phyloP scores from a whole-genome alignment of 2,797 vertebrate species.

The Varecia variegata region DNA sequence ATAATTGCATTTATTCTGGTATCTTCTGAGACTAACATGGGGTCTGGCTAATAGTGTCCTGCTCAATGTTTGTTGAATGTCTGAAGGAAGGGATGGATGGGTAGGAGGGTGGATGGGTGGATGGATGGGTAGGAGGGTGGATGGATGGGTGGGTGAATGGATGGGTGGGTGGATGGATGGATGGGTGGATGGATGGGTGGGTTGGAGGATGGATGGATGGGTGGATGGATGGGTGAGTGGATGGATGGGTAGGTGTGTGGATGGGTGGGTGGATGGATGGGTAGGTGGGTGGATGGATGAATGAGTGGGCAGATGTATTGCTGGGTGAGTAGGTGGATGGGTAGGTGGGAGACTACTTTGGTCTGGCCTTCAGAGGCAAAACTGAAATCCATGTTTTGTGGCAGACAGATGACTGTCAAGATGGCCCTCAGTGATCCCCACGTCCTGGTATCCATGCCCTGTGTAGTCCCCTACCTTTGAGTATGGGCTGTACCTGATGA shows the following conservation, averaged over 20 bases:
- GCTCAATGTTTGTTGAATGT: not conserved
- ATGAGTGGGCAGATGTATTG: not conserved
- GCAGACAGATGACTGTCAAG: not conserved
- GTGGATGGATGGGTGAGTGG: not conserved
- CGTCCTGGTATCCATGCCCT: not conserved
- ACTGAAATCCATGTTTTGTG: not conserved
- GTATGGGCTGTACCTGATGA: not conserved
- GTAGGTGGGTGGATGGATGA: not conserved
- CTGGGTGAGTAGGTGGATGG: not conserved
- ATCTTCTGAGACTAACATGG: not conserved
- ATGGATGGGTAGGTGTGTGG: not conserved
- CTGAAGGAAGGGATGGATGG: not conserved
- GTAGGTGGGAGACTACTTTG: not conserved
- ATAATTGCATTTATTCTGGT: not conserved
- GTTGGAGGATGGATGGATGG: accelerated
- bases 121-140: not conserved
- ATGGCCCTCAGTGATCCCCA: not conserved
- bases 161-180: accelerated
- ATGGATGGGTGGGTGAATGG: not conserved
- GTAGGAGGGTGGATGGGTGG: not conserved
- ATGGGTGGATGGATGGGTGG: not conserved
- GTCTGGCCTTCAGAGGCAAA: not conserved
- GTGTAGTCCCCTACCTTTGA: not conserved
- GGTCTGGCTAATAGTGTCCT: not conserved
- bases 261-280: not conserved